Base-by-base conservation (phyloP, 2,797 vertebrate species). In the Pseudotriccus pelzelni region DNA sequence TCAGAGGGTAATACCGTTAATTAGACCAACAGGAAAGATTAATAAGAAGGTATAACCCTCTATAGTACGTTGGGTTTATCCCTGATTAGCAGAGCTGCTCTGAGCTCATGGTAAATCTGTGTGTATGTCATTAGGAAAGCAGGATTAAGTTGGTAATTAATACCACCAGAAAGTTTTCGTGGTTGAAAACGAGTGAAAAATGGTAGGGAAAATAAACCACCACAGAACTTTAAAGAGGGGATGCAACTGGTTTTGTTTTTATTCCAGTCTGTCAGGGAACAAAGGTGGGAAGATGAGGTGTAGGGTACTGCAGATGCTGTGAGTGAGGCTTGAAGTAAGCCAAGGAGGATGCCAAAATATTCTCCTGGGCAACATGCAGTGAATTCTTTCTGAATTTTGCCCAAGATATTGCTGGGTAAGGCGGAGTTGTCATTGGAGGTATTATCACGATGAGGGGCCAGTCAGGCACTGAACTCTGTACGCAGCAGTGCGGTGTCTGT, bases 1-100 rank as follows among this genome's bases (percentile, higher is more conserved):
- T 97, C 93, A 86, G 93, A 95, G 94, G 93, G 75, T 92, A 89
- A 97, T 87, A 55, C 94, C 68, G 7, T 91, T 95, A 95, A 96
- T 95, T 91, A 96, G 87, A 89, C 62, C 63, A 79, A 92, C 79
- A 75, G 84, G 80, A 95, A 83, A 93, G 64, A 58, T 83, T 60
- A 90, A 92, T 63, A 82, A 69, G 67, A 80, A 87, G 52, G 46
- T 74, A 37, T 39, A 83, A 82, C 85, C 86, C 93, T 95, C 86
- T 62, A 7, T 43, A 50, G 72, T 58, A 32, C 25, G 6, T 28
- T 24, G 41, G 92, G 76, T 95, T 94, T 89, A 76, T 90, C 94
- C 73, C 62, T 47, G 94, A 90, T 96, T 85, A 94, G 70, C 86
- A 44, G 74, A 58, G 28, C 14, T 22, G 80, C 60, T 91, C 80